Conservation (phyloP, 1,140 invertebrate genomes). For the Drosophila lowei region DNA sequence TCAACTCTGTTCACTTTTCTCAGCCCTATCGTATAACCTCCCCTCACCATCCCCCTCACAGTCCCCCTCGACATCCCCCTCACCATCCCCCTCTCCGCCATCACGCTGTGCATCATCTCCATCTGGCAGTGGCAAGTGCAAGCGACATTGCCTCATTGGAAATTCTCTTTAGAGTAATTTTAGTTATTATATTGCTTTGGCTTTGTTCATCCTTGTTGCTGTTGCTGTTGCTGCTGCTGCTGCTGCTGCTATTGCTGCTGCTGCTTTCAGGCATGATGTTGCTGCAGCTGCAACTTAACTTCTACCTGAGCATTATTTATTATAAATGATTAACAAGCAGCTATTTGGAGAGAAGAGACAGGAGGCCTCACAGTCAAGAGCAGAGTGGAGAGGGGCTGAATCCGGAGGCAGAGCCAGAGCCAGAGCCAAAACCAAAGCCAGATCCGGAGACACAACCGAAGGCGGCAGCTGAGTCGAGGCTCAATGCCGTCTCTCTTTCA, state of each 20-base stretch:
- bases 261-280: slow-evolving; percentile 11
- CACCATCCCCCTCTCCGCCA: neutral
- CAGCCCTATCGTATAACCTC: neutral
- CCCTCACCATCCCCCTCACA: neutral
- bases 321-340: slow-evolving; percentile 77
- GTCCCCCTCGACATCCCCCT: neutral
- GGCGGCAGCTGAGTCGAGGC: too few species aligned
- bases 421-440: too few species aligned
- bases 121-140: slow-evolving; percentile 31
- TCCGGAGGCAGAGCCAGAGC: too few species aligned
- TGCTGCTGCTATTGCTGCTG: slow-evolving; percentile 26
- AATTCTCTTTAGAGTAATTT: slow-evolving; percentile 79
- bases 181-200: slow-evolving; percentile 80
- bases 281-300: slow-evolving; percentile 59
- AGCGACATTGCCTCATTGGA: slow-evolving; percentile 65
- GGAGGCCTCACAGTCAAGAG: slow-evolving; percentile 3
- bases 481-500: too few species aligned
- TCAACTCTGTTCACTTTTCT: neutral
- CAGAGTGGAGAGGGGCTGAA: too few species aligned
- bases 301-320: slow-evolving; percentile 74
- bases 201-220: slow-evolving; percentile 60
- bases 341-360: slow-evolving; percentile 41
- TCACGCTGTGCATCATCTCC: slow-evolving; percentile 12
- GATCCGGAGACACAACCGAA: too few species aligned
- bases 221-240: slow-evolving; percentile 3